These are phyloP conservation scores for Rattus rattus DNA, from an alignment of 2,113 vertebrate genomes.

Conservation along the genomic window DNA sequence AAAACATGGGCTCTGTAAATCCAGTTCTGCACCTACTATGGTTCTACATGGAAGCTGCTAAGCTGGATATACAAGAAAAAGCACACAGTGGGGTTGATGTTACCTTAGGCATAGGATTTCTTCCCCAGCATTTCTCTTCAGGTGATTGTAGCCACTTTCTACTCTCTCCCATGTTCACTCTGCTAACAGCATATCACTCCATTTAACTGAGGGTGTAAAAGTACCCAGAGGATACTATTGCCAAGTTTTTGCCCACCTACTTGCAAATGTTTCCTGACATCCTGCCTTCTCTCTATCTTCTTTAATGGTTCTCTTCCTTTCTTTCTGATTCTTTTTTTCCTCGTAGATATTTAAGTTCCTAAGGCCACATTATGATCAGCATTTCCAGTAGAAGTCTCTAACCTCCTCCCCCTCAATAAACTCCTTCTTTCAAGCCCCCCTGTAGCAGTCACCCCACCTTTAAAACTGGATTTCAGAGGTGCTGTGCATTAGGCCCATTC, in stretches of 20 bases:
- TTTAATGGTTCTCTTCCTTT: not conserved
- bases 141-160: not conserved
- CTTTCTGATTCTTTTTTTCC: not conserved
- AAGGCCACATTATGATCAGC: not conserved
- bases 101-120: not conserved
- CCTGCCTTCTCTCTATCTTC: not conserved
- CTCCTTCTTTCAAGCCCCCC: not conserved
- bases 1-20: not conserved
- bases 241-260: not conserved
- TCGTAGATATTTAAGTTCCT: not conserved
- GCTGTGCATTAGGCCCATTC: not conserved
- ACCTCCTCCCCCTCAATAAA: not conserved
- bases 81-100: not conserved
- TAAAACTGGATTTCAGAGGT: not conserved
- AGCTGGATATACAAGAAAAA: not conserved
- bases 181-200: not conserved
- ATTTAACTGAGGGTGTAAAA: constrained; percentile 28
- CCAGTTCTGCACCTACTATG: not conserved
- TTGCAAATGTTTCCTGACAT: not conserved
- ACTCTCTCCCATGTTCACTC: not conserved
- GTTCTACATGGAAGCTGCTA: not conserved
- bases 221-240: not conserved
- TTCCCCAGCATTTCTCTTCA: not conserved
- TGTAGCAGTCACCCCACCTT: not conserved
- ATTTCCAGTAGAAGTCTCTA: not conserved